These are phyloP conservation scores for Rousettus madagascariensis DNA, from an alignment of 2,797 vertebrate genomes.

Conservation along the genomic window DNA sequence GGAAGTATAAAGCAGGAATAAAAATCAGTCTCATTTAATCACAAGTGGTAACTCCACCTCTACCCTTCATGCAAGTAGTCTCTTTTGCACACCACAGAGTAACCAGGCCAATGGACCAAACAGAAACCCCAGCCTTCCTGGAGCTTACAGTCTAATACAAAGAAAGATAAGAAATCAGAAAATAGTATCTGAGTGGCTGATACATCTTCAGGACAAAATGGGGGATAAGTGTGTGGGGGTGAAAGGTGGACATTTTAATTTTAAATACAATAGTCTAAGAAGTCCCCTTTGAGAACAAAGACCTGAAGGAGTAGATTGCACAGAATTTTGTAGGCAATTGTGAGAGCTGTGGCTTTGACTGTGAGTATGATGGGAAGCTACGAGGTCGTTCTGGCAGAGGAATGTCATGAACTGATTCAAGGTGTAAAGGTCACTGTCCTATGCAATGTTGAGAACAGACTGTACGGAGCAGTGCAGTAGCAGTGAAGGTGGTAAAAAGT, in stretches of 20 bases:
- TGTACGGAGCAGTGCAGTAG: background rate
- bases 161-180: background rate
- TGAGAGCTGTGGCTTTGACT: background rate
- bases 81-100: background rate
- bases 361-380: background rate
- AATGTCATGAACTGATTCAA: background rate
- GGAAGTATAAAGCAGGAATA: background rate
- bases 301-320: background rate
- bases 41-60: background rate
- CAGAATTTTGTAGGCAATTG: accelerated
- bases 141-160: background rate
- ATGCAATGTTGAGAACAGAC: background rate
- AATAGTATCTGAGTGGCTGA: background rate
- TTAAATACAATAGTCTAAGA: background rate
- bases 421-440: background rate
- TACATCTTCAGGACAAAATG: background rate
- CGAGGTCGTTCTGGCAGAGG: background rate
- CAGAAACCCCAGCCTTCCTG: background rate
- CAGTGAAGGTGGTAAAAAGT: background rate
- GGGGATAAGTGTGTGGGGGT: background rate
- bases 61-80: background rate
- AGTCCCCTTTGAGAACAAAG: background rate
- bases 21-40: background rate
- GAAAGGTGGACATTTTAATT: background rate
- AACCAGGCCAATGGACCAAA: background rate